Percentiles rank a stretch among this genome's conserved stretches.
phyloP scores from a whole-genome alignment of 2,113 vertebrate genomes.

The Salvator merianae region DNA sequence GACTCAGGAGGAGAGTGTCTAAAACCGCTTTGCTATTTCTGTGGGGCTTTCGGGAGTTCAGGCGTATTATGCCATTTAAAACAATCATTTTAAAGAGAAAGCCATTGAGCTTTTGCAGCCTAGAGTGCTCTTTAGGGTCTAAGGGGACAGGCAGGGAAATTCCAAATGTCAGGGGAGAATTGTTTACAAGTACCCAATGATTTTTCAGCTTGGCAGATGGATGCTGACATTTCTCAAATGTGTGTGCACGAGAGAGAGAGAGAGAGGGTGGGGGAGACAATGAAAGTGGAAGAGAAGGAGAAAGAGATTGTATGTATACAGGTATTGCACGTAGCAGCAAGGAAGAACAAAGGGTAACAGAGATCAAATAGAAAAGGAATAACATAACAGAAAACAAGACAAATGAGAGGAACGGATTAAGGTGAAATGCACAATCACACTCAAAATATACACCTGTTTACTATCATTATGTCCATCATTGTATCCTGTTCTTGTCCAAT shows the following conservation, averaged over 20 bases:
- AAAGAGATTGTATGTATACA: neutral
- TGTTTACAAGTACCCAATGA: slow-evolving; percentile 28
- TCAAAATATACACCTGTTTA: neutral
- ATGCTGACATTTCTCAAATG: slow-evolving; percentile 32
- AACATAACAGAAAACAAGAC: neutral
- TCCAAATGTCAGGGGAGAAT: slow-evolving; percentile 31
- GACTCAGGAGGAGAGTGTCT: neutral
- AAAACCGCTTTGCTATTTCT: neutral
- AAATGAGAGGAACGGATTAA: neutral
- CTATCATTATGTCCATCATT: neutral
- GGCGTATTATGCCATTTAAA: slow-evolving; percentile 20
- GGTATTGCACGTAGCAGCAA: neutral
- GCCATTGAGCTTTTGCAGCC: slow-evolving; percentile 3
- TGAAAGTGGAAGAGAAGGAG: neutral
- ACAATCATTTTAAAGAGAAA: slow-evolving; percentile 28
- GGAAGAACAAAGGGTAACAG: neutral
- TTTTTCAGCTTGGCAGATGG: slow-evolving; percentile 18
- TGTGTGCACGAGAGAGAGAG: neutral
- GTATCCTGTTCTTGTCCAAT: neutral
- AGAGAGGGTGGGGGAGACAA: neutral
- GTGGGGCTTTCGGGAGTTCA: slow-evolving; percentile 14
- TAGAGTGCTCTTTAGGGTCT: neutral
- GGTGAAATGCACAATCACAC: too few species aligned
- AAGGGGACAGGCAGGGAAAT: slow-evolving; percentile 23
- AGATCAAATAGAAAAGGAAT: neutral